Evolutionary conservation across 2,888 invertebrate genomes (phyloP).

Genomic region (Lomographa bimaculata): DNA sequence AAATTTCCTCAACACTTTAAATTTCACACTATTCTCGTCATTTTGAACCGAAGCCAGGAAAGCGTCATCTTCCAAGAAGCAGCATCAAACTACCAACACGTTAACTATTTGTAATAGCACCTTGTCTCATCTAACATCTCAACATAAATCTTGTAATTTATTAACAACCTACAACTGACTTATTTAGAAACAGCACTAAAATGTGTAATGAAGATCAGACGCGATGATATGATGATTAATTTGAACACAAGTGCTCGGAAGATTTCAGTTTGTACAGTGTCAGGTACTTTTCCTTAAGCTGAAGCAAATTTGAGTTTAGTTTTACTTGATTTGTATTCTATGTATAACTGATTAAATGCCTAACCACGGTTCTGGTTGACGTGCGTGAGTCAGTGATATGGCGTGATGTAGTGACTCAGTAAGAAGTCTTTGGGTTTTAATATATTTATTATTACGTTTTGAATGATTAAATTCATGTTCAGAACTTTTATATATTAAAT

Average conservation of each 20-base stretch:
- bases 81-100: conserved; percentile 11
- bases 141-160: too few species aligned
- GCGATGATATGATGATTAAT: conserved; percentile 19
- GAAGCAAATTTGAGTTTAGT: not conserved
- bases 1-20: conserved; percentile 8
- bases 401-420: conserved; percentile 20
- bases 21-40: conserved; percentile 8
- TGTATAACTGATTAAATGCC: not conserved
- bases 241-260: conserved; percentile 13
- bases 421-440: too few species aligned
- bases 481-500: too few species aligned
- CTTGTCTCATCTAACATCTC: conserved; percentile 2
- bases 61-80: conserved; percentile 21
- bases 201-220: too few species aligned
- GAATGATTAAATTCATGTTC: too few species aligned
- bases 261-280: conserved; percentile 4
- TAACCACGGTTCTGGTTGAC: not conserved
- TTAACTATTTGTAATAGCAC: too few species aligned
- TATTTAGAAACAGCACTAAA: too few species aligned
- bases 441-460: too few species aligned
- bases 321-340: conserved; percentile 1
- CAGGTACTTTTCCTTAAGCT: conserved; percentile 10
- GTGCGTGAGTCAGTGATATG: conserved; percentile 16
- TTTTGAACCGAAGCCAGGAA: conserved; percentile 18
- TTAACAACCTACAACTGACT: too few species aligned